phyloP scores from a whole-genome alignment of 2,888 invertebrate genomes.

The Pseudococcus viburni region DNA sequence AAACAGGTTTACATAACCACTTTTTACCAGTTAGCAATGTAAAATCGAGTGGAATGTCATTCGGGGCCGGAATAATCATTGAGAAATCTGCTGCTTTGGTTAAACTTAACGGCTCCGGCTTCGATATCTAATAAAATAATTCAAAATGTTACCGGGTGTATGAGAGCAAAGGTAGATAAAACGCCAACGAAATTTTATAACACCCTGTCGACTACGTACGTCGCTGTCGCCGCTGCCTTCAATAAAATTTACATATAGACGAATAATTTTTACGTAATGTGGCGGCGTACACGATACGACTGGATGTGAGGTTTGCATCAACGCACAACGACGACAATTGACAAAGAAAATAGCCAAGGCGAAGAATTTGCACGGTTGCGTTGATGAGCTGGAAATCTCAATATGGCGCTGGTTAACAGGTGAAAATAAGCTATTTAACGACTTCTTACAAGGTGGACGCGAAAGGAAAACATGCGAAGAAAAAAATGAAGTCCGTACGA shows the following conservation, averaged over 20 bases:
- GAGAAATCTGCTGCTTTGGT: conserved; percentile 20
- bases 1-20: conserved; percentile 23
- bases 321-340: too few species aligned
- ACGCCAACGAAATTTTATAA: conserved; percentile 25
- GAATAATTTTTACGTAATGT: conserved; percentile 2
- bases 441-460: neutral
- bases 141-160: neutral
- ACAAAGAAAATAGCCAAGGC: too few species aligned
- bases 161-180: neutral
- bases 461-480: neutral
- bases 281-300: too few species aligned
- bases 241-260: conserved; percentile 7
- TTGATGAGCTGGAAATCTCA: neutral
- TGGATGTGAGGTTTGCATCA: too few species aligned
- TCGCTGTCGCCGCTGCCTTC: neutral
- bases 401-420: neutral
- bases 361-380: too few species aligned
- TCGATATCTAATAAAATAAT: conserved; percentile 11
- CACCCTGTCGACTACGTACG: neutral
- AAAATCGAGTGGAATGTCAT: conserved; percentile 39
- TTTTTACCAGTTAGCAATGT: conserved; percentile 38
- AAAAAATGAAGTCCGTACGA: conserved; percentile 24
- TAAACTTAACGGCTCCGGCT: neutral
- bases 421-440: neutral
- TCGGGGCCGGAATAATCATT: conserved; percentile 41